A percentile compares a stretch with the other conserved stretches of the same genome.
Evolutionary conservation across 37 sponge, comb jelly and placozoan species (phyloP).

Genomic region (Agelas oroides): DNA sequence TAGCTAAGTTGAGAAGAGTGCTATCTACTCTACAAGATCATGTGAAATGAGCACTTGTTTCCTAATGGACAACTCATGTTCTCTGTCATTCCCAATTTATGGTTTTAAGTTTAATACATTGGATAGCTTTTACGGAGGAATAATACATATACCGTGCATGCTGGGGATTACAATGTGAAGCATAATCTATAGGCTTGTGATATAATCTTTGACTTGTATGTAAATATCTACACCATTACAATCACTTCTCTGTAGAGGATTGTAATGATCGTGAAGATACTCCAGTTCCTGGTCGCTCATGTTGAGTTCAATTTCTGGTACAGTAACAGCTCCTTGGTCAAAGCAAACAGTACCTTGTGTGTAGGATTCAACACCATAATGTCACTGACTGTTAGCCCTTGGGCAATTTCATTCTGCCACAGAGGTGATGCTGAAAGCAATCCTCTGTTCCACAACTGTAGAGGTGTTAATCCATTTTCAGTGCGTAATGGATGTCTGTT

Average conservation of each 20-base stretch:
- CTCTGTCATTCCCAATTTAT: too few species aligned
- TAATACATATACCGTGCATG: neutral
- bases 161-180: neutral
- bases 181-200: neutral
- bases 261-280: conserved; percentile 1
- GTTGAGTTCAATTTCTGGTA: neutral
- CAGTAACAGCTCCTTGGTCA: neutral
- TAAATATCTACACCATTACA: conserved; percentile 7
- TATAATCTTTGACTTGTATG: neutral
- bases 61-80: too few species aligned
- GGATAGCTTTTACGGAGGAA: too few species aligned
- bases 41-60: too few species aligned
- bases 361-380: neutral
- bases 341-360: neutral
- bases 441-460: too few species aligned
- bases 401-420: too few species aligned
- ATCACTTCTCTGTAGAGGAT: conserved; percentile 13
- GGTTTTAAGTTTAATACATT: too few species aligned
- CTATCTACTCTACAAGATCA: too few species aligned
- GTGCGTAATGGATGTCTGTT: conserved; percentile 42
- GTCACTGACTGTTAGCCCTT: neutral
- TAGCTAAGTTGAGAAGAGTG: too few species aligned
- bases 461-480: too few species aligned
- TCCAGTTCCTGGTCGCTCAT: neutral
- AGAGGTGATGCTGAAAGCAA: too few species aligned